Percentiles rank a stretch among this genome's conserved stretches.
Conservation (phyloP, 1,140 invertebrate species). For the Drosophila burlai region DNA sequence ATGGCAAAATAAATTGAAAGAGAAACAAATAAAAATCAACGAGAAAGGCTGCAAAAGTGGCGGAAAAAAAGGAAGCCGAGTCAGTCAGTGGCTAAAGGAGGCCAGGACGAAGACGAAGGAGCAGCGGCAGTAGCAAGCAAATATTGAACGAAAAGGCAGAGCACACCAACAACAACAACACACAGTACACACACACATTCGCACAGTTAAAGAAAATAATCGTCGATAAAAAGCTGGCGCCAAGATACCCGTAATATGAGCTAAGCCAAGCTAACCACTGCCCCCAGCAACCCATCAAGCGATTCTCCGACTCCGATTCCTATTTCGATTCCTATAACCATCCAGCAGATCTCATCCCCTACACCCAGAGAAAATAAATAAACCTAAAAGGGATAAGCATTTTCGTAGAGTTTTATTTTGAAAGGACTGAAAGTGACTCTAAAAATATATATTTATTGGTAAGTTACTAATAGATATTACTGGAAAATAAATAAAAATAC, state of each 20-base stretch:
- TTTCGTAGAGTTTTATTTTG: neutral
- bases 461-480: neutral
- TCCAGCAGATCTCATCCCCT: slow-evolving; percentile 8
- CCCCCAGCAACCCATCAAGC: slow-evolving; percentile 51
- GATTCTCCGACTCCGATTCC: slow-evolving; percentile 28
- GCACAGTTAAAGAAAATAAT: slow-evolving; percentile 75
- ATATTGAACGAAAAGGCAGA: slow-evolving; percentile 80
- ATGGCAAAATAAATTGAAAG: slow-evolving; percentile 84
- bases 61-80: slow-evolving; percentile 62
- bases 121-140: slow-evolving; percentile 68
- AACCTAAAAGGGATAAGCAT: neutral
- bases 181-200: slow-evolving; percentile 29
- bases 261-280: slow-evolving; percentile 82
- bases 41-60: slow-evolving; percentile 82
- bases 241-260: slow-evolving; percentile 83
- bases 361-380: neutral
- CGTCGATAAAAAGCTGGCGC: slow-evolving; percentile 82
- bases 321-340: slow-evolving; percentile 20
- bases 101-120: slow-evolving; percentile 20
- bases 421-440: neutral
- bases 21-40: slow-evolving; percentile 84
- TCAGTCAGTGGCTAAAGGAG: slow-evolving; percentile 53
- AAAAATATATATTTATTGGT: neutral
- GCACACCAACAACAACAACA: slow-evolving; percentile 49
- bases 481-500: neutral